These are phyloP conservation scores for Neocrepidodera transversa DNA, from an alignment of 2,888 invertebrate species.

Conservation along the genomic window DNA sequence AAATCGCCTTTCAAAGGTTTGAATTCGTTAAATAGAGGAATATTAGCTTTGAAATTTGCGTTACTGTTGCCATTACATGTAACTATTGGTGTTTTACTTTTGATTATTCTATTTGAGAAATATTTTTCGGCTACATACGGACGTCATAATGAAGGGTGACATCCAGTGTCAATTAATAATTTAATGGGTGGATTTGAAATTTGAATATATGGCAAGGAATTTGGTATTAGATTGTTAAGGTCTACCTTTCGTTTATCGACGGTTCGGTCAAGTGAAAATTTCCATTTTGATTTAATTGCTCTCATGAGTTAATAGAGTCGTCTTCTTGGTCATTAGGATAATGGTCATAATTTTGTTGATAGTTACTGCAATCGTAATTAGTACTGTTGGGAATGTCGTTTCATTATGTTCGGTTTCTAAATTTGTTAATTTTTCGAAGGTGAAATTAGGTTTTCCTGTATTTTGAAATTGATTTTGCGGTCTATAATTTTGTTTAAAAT, in stretches of 20 bases:
- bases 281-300: no score
- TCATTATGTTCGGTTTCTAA: neutral
- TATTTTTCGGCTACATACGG: neutral
- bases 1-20: neutral
- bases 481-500: neutral
- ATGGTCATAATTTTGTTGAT: no score
- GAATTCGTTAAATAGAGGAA: neutral
- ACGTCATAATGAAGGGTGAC: neutral
- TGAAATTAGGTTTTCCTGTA: neutral
- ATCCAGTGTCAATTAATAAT: neutral
- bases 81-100: neutral
- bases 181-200: slow-evolving; percentile 1
- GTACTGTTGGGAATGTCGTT: neutral
- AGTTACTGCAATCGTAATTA: no score
- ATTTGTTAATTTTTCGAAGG: neutral
- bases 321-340: no score
- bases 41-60: neutral
- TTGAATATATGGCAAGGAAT: neutral
- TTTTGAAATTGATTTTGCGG: neutral
- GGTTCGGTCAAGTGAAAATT: neutral
- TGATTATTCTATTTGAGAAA: neutral
- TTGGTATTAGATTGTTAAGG: neutral
- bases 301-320: no score
- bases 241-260: neutral
- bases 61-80: slow-evolving; percentile 1